These are phyloP conservation scores for Notarius lentiginosus DNA, from an alignment of 2,113 vertebrate species.

Conservation along the genomic window DNA sequence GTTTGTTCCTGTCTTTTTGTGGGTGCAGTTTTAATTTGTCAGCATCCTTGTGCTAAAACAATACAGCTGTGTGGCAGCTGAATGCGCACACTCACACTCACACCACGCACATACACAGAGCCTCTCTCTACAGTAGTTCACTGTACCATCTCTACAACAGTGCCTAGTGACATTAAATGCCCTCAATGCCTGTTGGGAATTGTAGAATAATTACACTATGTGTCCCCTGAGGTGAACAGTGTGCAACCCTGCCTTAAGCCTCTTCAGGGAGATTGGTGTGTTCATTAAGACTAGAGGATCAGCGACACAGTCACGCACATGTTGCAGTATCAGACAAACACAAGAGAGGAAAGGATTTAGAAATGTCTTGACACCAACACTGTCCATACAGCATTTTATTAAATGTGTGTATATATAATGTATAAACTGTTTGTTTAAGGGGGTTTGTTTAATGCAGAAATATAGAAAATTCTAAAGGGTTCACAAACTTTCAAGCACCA, in stretches of 20 bases:
- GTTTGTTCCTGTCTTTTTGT: neutral
- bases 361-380: neutral
- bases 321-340: slow-evolving; percentile 28
- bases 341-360: neutral
- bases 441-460: too few species aligned
- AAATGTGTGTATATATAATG: neutral
- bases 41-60: slow-evolving; percentile 18
- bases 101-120: neutral
- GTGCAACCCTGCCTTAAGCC: slow-evolving; percentile 8
- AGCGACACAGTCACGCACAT: slow-evolving; percentile 20
- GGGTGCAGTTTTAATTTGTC: slow-evolving; percentile 8
- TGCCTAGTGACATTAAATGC: slow-evolving; percentile 24
- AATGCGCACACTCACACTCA: neutral
- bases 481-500: too few species aligned
- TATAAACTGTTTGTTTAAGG: too few species aligned
- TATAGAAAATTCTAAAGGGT: too few species aligned
- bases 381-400: neutral
- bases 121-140: neutral
- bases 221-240: slow-evolving; percentile 1
- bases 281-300: slow-evolving; percentile 39
- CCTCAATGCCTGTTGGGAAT: slow-evolving; percentile 27
- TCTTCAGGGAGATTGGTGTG: slow-evolving; percentile 6
- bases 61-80: slow-evolving; percentile 34
- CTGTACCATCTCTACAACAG: slow-evolving; percentile 19
- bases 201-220: slow-evolving; percentile 39